Percentiles rank a stretch among this genome's conserved stretches.
Conservation (phyloP, 2,888 invertebrate species). For the Stenotaenia linearis region DNA sequence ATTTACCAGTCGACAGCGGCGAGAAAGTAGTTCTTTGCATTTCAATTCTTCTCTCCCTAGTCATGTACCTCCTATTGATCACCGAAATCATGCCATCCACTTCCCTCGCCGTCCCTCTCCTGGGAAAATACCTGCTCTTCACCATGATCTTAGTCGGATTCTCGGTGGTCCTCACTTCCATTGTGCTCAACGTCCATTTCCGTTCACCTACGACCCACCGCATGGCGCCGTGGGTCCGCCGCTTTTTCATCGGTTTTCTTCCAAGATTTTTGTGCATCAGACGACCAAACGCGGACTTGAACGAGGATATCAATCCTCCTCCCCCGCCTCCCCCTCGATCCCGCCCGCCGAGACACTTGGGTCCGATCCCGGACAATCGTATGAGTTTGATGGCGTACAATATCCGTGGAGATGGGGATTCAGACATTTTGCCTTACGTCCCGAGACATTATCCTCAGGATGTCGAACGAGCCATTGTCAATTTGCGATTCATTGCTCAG, state of each 20-base stretch:
- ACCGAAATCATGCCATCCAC: conserved; percentile 94
- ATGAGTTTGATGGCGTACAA: conserved; percentile 33
- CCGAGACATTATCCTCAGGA: conserved; percentile 55
- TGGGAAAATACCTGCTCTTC: conserved; percentile 87
- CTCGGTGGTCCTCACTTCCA: conserved; percentile 87
- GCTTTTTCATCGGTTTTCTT: conserved; percentile 66
- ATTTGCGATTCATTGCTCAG: conserved; percentile 89
- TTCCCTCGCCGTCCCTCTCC: conserved; percentile 80
- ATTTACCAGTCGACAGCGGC: conserved; percentile 93
- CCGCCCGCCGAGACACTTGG: neutral
- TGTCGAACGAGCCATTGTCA: conserved; percentile 80
- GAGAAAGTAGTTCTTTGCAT: conserved; percentile 94
- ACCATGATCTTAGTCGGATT: conserved; percentile 91
- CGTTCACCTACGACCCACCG: conserved; percentile 86
- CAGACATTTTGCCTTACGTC: conserved; percentile 45
- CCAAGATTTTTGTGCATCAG: conserved; percentile 81
- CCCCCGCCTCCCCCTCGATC: conserved; percentile 27
- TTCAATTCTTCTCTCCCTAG: conserved; percentile 83
- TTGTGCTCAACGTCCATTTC: conserved; percentile 86
- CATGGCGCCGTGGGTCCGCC: conserved; percentile 84
- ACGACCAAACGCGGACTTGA: conserved; percentile 75
- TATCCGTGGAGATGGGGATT: conserved; percentile 31
- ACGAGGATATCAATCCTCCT: conserved; percentile 36
- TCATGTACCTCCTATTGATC: conserved; percentile 87
- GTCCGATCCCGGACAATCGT: conserved; percentile 14